Evolutionary conservation across 2,797 vertebrate genomes (phyloP).

Genomic region (Morelia viridis): DNA sequence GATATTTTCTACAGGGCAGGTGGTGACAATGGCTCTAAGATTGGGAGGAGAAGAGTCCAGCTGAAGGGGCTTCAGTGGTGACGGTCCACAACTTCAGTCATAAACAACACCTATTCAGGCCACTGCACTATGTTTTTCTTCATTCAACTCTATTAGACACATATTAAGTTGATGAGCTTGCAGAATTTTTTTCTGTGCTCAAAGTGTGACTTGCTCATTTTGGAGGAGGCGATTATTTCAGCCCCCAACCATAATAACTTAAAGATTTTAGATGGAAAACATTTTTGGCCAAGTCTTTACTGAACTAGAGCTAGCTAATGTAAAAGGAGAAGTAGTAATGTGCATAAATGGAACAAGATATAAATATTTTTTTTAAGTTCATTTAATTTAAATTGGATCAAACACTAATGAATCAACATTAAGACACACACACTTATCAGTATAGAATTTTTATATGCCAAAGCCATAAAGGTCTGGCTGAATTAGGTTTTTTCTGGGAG

Average conservation of each 20-base stretch:
- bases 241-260: background rate
- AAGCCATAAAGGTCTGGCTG: background rate
- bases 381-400: background rate
- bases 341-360: background rate
- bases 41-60: background rate
- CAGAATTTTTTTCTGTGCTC: background rate
- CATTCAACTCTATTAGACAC: background rate
- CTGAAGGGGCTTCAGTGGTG: background rate
- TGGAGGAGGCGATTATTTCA: background rate
- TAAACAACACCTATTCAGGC: background rate
- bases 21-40: background rate
- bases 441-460: background rate
- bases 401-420: background rate
- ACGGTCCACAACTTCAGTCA: background rate
- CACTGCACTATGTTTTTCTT: background rate
- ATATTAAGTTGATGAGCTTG: background rate
- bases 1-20: background rate
- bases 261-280: background rate
- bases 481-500: background rate
- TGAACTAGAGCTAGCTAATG: background rate
- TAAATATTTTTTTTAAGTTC: background rate
- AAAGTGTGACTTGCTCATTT: background rate
- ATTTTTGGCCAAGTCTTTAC: background rate
- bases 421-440: background rate
- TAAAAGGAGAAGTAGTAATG: background rate